A percentile compares a stretch with the other conserved stretches of the same genome.
These are phyloP conservation scores for Eilema griseolum DNA, from an alignment of 2,888 invertebrate species.

Conservation along the genomic window DNA sequence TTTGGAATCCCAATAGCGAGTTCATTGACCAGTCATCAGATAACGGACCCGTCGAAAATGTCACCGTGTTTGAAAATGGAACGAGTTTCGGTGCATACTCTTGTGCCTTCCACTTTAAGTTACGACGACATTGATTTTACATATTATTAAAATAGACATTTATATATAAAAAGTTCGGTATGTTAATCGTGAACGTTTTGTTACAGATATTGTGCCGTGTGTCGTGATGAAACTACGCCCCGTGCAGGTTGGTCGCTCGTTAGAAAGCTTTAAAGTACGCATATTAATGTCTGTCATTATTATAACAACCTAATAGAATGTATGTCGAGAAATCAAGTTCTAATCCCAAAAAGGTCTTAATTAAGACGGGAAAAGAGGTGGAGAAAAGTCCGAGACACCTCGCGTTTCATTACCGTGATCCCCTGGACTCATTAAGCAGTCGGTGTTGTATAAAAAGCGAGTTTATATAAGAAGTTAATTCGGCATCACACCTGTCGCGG, in stretches of 20 bases:
- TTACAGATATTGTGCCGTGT: conserved; percentile 69
- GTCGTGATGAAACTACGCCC: conserved; percentile 52
- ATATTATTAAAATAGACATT: conserved; percentile 54
- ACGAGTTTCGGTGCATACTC: conserved; percentile 58
- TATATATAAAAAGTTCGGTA: conserved; percentile 43
- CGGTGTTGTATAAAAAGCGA: conserved; percentile 81
- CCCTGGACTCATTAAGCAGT: conserved; percentile 79
- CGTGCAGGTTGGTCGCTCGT: conserved; percentile 72
- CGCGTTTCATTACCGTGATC: conserved; percentile 79
- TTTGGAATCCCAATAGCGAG: conserved; percentile 56
- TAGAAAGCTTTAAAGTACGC: conserved; percentile 55
- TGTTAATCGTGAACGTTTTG: conserved; percentile 57
- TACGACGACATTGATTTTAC: conserved; percentile 59
- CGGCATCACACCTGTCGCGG: conserved; percentile 84
- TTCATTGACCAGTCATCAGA: conserved; percentile 61
- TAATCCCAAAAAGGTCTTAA: conserved; percentile 72
- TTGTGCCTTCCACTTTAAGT: conserved; percentile 51
- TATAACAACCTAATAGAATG: conserved; percentile 50
- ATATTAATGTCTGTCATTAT: conserved; percentile 53
- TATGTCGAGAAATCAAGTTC: conserved; percentile 60
- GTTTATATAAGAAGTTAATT: conserved; percentile 86
- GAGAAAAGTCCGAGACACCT: conserved; percentile 72
- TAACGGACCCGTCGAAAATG: conserved; percentile 61
- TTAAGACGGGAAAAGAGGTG: conserved; percentile 70
- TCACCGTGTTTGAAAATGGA: conserved; percentile 57